Evolutionary conservation across 2,888 invertebrate species (phyloP), one percentile per base, ranked within the genome.

Genomic region (Alviniconcha strummeri): DNA sequence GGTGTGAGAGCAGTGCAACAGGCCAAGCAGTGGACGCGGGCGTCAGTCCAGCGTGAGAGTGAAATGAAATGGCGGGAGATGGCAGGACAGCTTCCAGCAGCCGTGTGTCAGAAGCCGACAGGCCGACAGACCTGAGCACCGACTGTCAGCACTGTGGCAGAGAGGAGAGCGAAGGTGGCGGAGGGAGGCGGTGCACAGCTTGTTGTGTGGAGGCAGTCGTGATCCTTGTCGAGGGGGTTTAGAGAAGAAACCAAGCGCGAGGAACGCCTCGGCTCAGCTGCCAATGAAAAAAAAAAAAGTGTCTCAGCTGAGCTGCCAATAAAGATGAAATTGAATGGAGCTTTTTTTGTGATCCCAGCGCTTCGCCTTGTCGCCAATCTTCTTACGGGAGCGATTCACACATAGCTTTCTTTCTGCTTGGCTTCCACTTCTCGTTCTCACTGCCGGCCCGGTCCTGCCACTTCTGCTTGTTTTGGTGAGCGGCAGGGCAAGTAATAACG

Each of bases 161-260:
- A 77, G 52, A 52, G 75, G 15, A 55, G 15, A 11, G 56, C n/a
- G 77, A 5, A 15, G 57, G 52, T 15, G 36, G 75, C 9, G 75
- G 75, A 36, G 75, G 36, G 75, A 36, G 7, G 36, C 4, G 60
- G 60, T 60, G 60, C 60, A 60, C 9, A 60, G 60, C 60, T 60
- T 60, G 60, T 60, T 60, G 60, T 60, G 60, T 60, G 60, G 75
- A 9, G 5, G 75, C 75, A 36, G 75, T 13, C 36, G 67, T 79
- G 56, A 67, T 79, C 79, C 17, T 19, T 79, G 79, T 55, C 67
- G 64, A 15, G 75, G 19, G 79, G 79, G 64, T 79, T 79, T 36
- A 64, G 57, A 17, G 79, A 64, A 60, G 36, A 57, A 79, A 17
- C 57, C 52, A 56, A 19, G 79, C 57, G 64, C 56, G 79, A 54